Evolutionary conservation across 2,797 vertebrate species (phyloP).

Genomic region (Gymnoscopelus braueri): DNA sequence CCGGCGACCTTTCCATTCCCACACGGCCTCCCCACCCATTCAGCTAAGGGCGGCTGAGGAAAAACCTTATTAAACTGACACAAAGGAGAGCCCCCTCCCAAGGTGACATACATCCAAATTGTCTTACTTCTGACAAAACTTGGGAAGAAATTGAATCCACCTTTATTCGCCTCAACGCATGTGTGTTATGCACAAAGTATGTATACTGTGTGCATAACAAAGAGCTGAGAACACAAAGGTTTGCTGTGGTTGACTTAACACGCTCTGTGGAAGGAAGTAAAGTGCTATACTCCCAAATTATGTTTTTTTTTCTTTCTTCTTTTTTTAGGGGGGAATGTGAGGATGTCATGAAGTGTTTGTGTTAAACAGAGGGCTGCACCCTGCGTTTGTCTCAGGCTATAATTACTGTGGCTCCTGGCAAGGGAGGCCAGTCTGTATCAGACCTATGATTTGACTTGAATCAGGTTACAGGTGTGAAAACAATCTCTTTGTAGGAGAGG

Average conservation of each 20-base stretch:
- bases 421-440: constrained; percentile 55
- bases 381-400: constrained; percentile 58
- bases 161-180: constrained; percentile 20
- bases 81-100: constrained; percentile 12
- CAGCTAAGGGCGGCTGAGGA: no score
- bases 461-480: constrained; percentile 66
- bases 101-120: constrained; percentile 9
- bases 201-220: no score
- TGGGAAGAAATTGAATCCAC: constrained; percentile 36
- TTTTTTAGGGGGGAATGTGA: constrained; percentile 50
- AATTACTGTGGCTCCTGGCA: constrained; percentile 70
- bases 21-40: no score
- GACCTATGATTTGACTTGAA: constrained; percentile 69
- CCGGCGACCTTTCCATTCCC: no score
- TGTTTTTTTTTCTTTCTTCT: constrained; percentile 40
- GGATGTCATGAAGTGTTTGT: constrained; percentile 49
- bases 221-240: constrained; percentile 39
- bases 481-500: constrained; percentile 35
- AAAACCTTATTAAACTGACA: constrained; percentile 8
- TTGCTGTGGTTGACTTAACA: constrained; percentile 36
- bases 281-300: constrained; percentile 38
- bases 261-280: constrained; percentile 48
- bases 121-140: neutral
- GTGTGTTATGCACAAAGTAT: constrained; percentile 15
- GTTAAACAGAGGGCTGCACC: constrained; percentile 56